Evolutionary conservation across 2,888 invertebrate species (phyloP).

Genomic region (Noctuana brunneofusca): DNA sequence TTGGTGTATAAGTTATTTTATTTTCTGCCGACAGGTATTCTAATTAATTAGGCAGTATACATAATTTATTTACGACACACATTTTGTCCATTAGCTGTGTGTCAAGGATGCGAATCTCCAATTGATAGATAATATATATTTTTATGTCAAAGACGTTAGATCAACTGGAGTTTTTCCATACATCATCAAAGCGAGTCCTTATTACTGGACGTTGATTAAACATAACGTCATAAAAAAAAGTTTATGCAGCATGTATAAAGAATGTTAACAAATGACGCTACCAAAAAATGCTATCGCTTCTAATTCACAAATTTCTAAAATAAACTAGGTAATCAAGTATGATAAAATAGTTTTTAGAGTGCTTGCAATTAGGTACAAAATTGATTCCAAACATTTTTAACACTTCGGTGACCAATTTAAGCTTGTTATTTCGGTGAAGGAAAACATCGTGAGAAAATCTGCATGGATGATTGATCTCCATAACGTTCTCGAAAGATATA

Average conservation of each 20-base stretch:
- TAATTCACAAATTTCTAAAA: not conserved
- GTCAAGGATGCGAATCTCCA: slow-evolving; percentile 42
- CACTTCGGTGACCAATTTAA: not conserved
- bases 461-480: not conserved
- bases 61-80: slow-evolving; percentile 43
- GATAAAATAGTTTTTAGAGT: not conserved
- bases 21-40: slow-evolving; percentile 32
- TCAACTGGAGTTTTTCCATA: slow-evolving; percentile 18
- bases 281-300: not conserved
- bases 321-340: not conserved
- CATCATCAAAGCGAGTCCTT: slow-evolving; percentile 6
- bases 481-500: not conserved
- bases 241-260: not conserved
- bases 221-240: not conserved
- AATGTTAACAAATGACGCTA: not conserved
- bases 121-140: slow-evolving; percentile 30
- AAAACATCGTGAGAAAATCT: not conserved
- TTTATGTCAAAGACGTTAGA: slow-evolving; percentile 21
- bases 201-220: slow-evolving; percentile 10
- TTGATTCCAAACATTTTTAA: not conserved
- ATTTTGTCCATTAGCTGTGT: slow-evolving; percentile 42
- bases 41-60: slow-evolving; percentile 45
- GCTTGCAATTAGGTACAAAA: not conserved
- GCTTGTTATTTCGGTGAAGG: not conserved
- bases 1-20: slow-evolving; percentile 21